Conservation (phyloP, 2,797 vertebrate genomes). For the Tachyglossus aculeatus region DNA sequence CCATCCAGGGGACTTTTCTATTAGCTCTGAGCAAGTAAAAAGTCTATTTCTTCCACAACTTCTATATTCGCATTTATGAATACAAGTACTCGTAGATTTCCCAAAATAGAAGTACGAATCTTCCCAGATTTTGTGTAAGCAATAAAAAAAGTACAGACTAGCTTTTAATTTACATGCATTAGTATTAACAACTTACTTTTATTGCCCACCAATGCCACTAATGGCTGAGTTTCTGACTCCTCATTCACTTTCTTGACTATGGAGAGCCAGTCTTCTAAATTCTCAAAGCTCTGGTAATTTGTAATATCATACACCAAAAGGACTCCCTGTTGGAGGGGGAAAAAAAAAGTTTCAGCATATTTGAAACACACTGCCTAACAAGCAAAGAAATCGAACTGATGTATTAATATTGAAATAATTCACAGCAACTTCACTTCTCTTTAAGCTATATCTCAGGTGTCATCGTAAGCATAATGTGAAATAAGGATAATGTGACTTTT, state of each 20-base stretch:
- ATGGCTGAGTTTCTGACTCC: slow-evolving; percentile 89
- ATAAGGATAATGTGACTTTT: background rate
- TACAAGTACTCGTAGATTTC: background rate
- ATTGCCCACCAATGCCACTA: slow-evolving; percentile 92
- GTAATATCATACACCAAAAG: slow-evolving; percentile 98
- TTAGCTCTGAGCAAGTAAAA: too few relatives aligned
- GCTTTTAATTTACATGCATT: slow-evolving; percentile 3
- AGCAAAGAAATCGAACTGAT: background rate
- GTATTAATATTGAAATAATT: background rate
- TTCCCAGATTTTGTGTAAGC: background rate
- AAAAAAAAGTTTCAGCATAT: slow-evolving; percentile 39
- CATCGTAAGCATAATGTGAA: background rate
- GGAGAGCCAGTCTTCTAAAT: slow-evolving; percentile 95
- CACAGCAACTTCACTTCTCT: background rate
- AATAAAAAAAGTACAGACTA: too few relatives aligned
- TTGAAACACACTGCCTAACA: slow-evolving; percentile 31
- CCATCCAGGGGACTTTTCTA: background rate
- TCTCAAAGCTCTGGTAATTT: slow-evolving; percentile 98
- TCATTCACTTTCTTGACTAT: slow-evolving; percentile 94
- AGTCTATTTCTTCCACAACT: background rate
- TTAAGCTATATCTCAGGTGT: background rate
- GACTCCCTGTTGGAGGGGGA: slow-evolving; percentile 86
- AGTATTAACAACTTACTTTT: slow-evolving; percentile 87
- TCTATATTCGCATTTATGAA: background rate
- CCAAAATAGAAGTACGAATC: background rate